Conservation (phyloP, 2,888 invertebrate species). For the Cosmorhoe ocellata region DNA sequence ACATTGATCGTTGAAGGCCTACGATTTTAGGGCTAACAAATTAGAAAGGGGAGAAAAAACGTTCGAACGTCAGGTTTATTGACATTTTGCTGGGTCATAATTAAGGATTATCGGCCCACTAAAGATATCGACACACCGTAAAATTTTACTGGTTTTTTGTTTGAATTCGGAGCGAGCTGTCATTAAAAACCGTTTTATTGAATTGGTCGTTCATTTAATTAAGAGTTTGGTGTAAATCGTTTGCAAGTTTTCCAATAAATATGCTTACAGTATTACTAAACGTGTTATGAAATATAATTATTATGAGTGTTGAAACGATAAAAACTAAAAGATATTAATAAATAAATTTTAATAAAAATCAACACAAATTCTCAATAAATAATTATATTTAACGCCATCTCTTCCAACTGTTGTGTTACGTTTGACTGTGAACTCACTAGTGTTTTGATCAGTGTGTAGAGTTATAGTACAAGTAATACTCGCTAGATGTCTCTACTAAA, state of each 20-base stretch:
- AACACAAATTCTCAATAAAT: no score
- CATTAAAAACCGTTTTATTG: constrained; percentile 24
- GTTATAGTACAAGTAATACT: constrained; percentile 13
- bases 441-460: no score
- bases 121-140: constrained; percentile 66
- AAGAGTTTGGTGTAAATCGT: no score
- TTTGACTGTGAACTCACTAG: no score
- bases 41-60: constrained; percentile 73
- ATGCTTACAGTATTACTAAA: no score
- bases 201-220: constrained; percentile 35
- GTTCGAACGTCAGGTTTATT: constrained; percentile 74
- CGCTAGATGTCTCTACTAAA: constrained; percentile 24
- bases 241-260: neutral
- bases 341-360: no score
- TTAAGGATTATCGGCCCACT: constrained; percentile 70
- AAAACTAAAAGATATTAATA: no score
- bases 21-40: constrained; percentile 78
- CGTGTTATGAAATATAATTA: no score
- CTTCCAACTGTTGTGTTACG: neutral
- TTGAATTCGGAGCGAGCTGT: constrained; percentile 56
- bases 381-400: constrained; percentile 3
- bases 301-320: no score
- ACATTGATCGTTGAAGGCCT: constrained; percentile 54
- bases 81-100: constrained; percentile 76
- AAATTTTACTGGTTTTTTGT: constrained; percentile 66